Conservation (phyloP, 2,888 invertebrate genomes). For the Morpho deidamia region DNA sequence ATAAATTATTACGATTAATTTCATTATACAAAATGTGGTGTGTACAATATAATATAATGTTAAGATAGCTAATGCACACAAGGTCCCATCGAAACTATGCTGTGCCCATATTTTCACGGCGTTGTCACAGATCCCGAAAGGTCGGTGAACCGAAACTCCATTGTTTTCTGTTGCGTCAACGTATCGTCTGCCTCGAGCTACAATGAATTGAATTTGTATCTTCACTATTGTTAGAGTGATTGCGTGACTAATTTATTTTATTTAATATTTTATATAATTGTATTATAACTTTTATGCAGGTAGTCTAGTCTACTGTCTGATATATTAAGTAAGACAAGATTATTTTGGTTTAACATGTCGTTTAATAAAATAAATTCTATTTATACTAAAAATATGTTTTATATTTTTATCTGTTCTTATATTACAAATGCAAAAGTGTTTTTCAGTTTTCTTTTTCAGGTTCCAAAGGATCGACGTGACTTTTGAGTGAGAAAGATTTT, state of each 20-base stretch:
- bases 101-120: slow-evolving; percentile 69
- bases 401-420: too few relatives aligned
- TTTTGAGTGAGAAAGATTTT: too few relatives aligned
- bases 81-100: slow-evolving; percentile 39
- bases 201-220: slow-evolving; percentile 66
- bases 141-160: slow-evolving; percentile 70
- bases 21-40: not conserved
- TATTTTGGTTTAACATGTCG: too few relatives aligned
- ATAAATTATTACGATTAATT: too few relatives aligned
- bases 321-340: not conserved
- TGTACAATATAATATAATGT: slow-evolving; percentile 2
- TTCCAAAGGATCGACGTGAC: too few relatives aligned
- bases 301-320: slow-evolving; percentile 18
- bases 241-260: slow-evolving; percentile 55
- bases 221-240: slow-evolving; percentile 57
- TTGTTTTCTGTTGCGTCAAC: slow-evolving; percentile 74
- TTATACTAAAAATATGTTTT: too few relatives aligned
- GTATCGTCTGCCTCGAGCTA: slow-evolving; percentile 64
- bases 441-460: too few relatives aligned
- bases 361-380: too few relatives aligned
- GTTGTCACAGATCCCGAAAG: slow-evolving; percentile 72
- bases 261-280: slow-evolving; percentile 40
- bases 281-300: slow-evolving; percentile 30
- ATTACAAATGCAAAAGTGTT: too few relatives aligned
- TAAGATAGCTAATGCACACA: slow-evolving; percentile 35